A percentile compares a stretch with the other conserved stretches of the same genome.
phyloP scores from a whole-genome alignment of 2,797 vertebrate genomes.

The Acanthurus leucopareius region DNA sequence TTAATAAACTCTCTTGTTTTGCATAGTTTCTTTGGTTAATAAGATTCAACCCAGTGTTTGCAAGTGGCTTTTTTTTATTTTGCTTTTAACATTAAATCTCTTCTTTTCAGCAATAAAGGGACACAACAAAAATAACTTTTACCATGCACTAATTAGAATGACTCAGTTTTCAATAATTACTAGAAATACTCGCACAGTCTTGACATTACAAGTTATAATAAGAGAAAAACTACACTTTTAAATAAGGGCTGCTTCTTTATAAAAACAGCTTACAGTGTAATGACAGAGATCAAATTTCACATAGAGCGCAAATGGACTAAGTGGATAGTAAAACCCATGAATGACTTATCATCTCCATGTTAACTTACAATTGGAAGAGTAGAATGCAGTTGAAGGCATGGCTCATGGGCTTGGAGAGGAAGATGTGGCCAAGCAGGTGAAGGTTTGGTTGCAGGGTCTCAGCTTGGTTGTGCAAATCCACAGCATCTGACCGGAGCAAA shows the following conservation, averaged over 20 bases:
- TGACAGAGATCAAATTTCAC: background rate
- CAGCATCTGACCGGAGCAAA: slow-evolving; percentile 66
- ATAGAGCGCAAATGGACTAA: background rate
- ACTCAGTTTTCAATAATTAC: background rate
- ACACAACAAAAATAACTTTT: background rate
- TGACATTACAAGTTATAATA: too few relatives aligned
- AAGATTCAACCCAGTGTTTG: background rate
- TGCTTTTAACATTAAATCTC: background rate
- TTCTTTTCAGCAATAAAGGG: too few relatives aligned
- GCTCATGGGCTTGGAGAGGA: slow-evolving; percentile 82
- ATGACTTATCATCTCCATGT: background rate
- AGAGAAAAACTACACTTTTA: background rate
- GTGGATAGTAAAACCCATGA: background rate
- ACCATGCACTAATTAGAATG: background rate
- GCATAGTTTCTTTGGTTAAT: too few relatives aligned
- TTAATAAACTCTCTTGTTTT: too few relatives aligned
- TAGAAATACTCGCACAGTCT: background rate
- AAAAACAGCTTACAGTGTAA: background rate
- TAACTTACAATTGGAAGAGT: slow-evolving; percentile 85
- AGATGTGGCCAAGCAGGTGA: slow-evolving; percentile 78
- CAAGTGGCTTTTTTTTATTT: background rate
- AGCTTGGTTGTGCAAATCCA: slow-evolving; percentile 39
- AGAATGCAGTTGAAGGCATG: slow-evolving; percentile 81
- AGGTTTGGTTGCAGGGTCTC: slow-evolving; percentile 78
- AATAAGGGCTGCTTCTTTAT: background rate